Conservation (phyloP, 2,797 vertebrate genomes). For the Muscicapa striata region DNA sequence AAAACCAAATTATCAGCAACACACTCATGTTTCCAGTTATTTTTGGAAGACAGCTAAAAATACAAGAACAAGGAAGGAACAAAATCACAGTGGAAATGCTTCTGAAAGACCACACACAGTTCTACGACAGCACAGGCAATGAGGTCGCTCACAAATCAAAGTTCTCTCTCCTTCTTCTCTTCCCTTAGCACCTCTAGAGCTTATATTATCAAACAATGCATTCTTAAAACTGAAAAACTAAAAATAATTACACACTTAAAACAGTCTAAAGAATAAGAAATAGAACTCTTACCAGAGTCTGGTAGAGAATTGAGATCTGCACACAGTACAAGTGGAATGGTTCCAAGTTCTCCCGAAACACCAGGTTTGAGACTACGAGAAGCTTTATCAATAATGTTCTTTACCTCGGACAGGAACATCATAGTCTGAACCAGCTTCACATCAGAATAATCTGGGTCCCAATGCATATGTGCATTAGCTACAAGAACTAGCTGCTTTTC, state of each 20-base stretch:
- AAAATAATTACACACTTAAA: neutral
- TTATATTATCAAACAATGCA: neutral
- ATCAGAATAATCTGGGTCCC: slow-evolving; percentile 97
- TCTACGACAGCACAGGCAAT: neutral
- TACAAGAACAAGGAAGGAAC: neutral
- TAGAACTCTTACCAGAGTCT: slow-evolving; percentile 88
- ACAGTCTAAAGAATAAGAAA: neutral
- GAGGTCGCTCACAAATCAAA: neutral
- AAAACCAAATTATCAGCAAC: neutral
- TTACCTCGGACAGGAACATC: slow-evolving; percentile 99
- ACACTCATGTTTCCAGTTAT: neutral
- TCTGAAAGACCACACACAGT: neutral
- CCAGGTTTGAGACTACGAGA: slow-evolving; percentile 91
- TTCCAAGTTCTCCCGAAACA: slow-evolving; percentile 88
- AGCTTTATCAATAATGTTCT: slow-evolving; percentile 97
- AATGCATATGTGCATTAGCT: slow-evolving; percentile 98
- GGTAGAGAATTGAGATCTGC: slow-evolving; percentile 98
- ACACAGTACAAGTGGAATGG: slow-evolving; percentile 95
- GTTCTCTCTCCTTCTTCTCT: neutral
- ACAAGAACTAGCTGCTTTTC: slow-evolving; percentile 95
- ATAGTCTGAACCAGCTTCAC: slow-evolving; percentile 98
- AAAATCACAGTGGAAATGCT: neutral
- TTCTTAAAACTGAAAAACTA: neutral
- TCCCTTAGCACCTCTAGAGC: neutral
- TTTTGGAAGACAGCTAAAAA: neutral